Evolutionary conservation across 2,888 invertebrate genomes (phyloP).

Genomic region (Orthonychiurus folsomi): DNA sequence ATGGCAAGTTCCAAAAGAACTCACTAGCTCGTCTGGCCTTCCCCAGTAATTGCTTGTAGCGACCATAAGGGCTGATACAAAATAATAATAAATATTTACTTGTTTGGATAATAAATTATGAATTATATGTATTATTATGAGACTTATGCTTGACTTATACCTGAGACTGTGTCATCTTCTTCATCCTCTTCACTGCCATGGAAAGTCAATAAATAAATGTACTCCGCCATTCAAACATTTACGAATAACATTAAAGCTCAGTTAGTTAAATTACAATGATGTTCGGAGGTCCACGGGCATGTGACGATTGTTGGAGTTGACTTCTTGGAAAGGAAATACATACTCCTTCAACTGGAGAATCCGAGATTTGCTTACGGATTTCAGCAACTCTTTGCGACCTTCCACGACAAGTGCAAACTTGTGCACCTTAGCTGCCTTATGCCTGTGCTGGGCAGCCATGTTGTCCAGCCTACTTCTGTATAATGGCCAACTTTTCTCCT

Average conservation of each 20-base stretch:
- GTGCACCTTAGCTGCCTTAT: conserved; percentile 48
- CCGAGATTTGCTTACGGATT: conserved; percentile 51
- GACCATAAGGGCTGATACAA: conserved; percentile 58
- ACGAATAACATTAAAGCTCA: too few species aligned
- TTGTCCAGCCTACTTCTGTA: conserved; percentile 57
- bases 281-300: too few species aligned
- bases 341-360: conserved; percentile 57
- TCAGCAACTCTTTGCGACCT: conserved; percentile 51
- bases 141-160: too few species aligned
- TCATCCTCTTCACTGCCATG: too few species aligned
- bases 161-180: conserved; percentile 48
- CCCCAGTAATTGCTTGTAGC: conserved; percentile 54
- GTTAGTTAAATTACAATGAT: too few species aligned
- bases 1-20: conserved; percentile 38
- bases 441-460: conserved; percentile 51
- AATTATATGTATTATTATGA: too few species aligned
- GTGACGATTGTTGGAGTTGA: too few species aligned
- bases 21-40: conserved; percentile 22
- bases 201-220: too few species aligned
- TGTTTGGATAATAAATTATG: too few species aligned
- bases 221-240: too few species aligned
- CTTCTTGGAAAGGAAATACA: conserved; percentile 56
- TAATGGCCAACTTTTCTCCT: conserved; percentile 49
- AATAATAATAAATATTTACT: too few species aligned
- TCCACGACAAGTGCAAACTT: conserved; percentile 49